Evolutionary conservation across 2,113 vertebrate species (phyloP).

Genomic region (Eublepharis macularius): DNA sequence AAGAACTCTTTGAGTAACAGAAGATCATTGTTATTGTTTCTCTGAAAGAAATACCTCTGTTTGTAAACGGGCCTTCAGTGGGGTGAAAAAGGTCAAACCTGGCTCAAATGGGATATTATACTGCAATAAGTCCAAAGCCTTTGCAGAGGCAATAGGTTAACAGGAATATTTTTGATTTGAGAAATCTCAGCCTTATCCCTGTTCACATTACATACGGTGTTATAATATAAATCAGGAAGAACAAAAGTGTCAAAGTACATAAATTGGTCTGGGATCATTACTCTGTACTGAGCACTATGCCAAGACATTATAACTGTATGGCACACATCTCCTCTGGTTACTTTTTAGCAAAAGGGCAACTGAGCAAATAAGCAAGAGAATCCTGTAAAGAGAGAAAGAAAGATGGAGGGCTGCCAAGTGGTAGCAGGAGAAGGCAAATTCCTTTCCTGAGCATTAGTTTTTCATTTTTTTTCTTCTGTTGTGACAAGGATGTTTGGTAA

Average conservation of each 20-base stretch:
- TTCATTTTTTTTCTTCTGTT: neutral
- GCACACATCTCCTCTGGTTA: neutral
- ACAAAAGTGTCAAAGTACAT: constrained; percentile 51
- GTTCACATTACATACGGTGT: neutral
- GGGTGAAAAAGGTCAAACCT: neutral
- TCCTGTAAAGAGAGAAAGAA: neutral
- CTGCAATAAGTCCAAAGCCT: neutral
- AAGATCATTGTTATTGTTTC: neutral
- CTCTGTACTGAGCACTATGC: constrained; percentile 53
- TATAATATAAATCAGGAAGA: accelerated
- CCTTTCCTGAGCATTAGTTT: neutral
- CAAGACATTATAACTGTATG: constrained; percentile 45
- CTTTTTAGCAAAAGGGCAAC: constrained; percentile 26
- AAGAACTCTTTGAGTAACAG: neutral
- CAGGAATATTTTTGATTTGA: neutral
- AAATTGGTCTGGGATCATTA: constrained; percentile 40
- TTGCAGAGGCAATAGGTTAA: neutral
- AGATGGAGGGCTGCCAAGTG: neutral
- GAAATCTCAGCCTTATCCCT: neutral
- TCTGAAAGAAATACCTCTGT: neutral
- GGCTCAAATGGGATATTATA: neutral
- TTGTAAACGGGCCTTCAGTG: neutral
- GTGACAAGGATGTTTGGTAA: neutral
- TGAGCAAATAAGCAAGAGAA: accelerated
- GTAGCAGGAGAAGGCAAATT: neutral